These are phyloP conservation scores for Aegypius monachus DNA, from an alignment of 2,113 vertebrate species.

Conservation along the genomic window DNA sequence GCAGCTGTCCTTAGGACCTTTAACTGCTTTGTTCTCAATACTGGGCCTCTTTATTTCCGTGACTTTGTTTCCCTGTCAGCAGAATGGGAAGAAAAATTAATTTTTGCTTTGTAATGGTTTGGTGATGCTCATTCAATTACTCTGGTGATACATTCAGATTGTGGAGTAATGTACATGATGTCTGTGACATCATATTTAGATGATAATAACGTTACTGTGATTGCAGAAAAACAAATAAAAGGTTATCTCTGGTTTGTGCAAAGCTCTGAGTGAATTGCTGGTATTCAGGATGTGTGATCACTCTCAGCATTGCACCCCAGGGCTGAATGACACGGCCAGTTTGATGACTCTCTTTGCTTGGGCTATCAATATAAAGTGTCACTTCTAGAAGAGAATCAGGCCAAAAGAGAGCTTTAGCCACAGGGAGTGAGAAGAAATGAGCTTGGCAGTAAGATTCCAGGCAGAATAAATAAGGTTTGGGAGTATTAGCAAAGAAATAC, in stretches of 20 bases:
- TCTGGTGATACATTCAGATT: not conserved
- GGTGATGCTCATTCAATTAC: not conserved
- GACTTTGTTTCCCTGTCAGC: not conserved
- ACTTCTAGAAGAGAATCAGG: not conserved
- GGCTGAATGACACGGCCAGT: not conserved
- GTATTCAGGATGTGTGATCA: not conserved
- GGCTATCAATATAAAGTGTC: conserved; percentile 32
- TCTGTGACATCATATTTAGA: not conserved
- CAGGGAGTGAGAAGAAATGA: not conserved
- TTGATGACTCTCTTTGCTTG: not conserved
- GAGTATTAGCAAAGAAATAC: not conserved
- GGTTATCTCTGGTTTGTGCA: not conserved
- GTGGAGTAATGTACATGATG: rapidly evolving
- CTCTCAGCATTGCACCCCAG: not conserved
- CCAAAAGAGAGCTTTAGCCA: not conserved
- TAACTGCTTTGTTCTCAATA: not conserved
- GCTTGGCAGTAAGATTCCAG: not conserved
- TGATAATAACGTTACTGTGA: not conserved
- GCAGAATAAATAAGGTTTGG: conserved; percentile 6
- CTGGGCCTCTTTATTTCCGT: not conserved
- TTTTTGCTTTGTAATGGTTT: not conserved
- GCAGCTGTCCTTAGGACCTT: not conserved
- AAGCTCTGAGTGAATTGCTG: not conserved
- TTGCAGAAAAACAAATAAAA: not conserved
- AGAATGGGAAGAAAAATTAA: not conserved